Evolutionary conservation across 37 sponge, comb jelly and placozoan species (phyloP).

Genomic region (Ephydatia muelleri): DNA sequence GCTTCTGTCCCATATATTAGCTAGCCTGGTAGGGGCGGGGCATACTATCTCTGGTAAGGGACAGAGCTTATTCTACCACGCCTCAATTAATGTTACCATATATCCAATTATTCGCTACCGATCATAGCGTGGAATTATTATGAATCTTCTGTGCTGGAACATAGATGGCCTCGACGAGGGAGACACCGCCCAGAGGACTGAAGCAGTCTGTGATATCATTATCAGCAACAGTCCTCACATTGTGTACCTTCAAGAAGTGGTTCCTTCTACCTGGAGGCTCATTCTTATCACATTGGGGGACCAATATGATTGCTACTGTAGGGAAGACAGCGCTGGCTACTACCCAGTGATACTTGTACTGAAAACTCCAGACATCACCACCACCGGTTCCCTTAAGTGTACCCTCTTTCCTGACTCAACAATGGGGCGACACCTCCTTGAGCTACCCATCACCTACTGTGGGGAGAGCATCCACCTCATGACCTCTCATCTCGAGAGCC

Average conservation of each 20-base stretch:
- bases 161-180: conserved; percentile 83
- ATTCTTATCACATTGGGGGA: conserved; percentile 16
- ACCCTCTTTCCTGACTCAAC: conserved; percentile 26
- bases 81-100: too few species aligned
- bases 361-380: neutral
- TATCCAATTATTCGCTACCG: too few species aligned
- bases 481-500: conserved; percentile 85
- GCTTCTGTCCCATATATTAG: too few species aligned
- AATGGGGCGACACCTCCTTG: conserved; percentile 76
- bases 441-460: conserved; percentile 20
- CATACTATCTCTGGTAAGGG: too few species aligned
- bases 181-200: conserved; percentile 32
- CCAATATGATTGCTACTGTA: conserved; percentile 30
- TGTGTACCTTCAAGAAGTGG: conserved; percentile 80
- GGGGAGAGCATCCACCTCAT: conserved; percentile 43
- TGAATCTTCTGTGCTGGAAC: conserved; percentile 75
- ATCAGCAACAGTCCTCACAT: conserved; percentile 38
- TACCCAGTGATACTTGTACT: conserved; percentile 58
- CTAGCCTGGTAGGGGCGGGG: too few species aligned
- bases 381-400: conserved; percentile 12
- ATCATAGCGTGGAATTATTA: too few species aligned
- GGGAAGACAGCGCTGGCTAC: conserved; percentile 23
- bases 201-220: conserved; percentile 52
- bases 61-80: too few species aligned
- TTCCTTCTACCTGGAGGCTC: conserved; percentile 13